A percentile compares a stretch with the other conserved stretches of the same genome.
These are phyloP conservation scores for Muntiacus reevesi DNA, from an alignment of 2,113 vertebrate species.

Conservation along the genomic window DNA sequence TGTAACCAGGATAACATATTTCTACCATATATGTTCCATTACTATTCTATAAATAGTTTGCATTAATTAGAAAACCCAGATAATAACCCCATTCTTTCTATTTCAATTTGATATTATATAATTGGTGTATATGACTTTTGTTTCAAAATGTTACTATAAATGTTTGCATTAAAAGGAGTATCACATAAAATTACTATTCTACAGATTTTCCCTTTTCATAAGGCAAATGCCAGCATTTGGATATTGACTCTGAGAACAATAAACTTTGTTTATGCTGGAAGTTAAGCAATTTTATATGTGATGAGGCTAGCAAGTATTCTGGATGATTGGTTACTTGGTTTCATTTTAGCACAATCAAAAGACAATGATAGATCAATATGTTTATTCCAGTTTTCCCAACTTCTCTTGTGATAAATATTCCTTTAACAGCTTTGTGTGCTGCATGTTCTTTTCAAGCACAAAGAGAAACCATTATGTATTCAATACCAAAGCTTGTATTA, in stretches of 20 bases:
- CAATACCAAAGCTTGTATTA: slow-evolving; percentile 44
- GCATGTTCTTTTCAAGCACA: not conserved
- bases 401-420: slow-evolving; percentile 25
- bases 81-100: not conserved
- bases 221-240: not conserved
- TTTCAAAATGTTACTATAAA: slow-evolving; percentile 22
- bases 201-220: not conserved
- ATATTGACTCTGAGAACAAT: not conserved
- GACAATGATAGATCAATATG: not conserved
- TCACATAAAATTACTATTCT: not conserved
- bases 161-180: not conserved
- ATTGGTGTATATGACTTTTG: not conserved
- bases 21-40: not conserved
- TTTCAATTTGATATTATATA: not conserved
- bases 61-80: not conserved
- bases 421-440: not conserved
- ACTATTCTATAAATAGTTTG: not conserved
- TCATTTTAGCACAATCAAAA: slow-evolving; percentile 42
- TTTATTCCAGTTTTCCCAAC: not conserved
- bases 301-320: not conserved
- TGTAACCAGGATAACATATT: not conserved
- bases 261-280: not conserved
- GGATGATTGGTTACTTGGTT: not conserved
- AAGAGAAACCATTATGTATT: slow-evolving; percentile 33
- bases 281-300: not conserved